Evolutionary conservation across 2,888 invertebrate genomes (phyloP).

Genomic region (Drosophila multiciliata): DNA sequence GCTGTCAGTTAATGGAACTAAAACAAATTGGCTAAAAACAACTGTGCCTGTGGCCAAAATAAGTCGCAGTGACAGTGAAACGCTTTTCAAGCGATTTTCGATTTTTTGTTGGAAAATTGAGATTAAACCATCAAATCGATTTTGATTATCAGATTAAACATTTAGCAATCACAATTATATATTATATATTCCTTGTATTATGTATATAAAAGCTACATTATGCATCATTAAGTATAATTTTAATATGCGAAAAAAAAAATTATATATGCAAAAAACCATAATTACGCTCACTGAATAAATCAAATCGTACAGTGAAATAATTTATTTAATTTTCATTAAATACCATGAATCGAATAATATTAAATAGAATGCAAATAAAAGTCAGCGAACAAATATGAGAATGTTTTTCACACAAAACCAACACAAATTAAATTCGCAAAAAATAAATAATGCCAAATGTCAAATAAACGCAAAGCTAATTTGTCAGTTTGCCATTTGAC

Average conservation of each 20-base stretch:
- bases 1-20: slow-evolving; percentile 47
- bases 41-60: slow-evolving; percentile 29
- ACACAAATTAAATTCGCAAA: slow-evolving; percentile 12
- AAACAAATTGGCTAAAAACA: slow-evolving; percentile 30
- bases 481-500: slow-evolving; percentile 62
- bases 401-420: slow-evolving; percentile 27
- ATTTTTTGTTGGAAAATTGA: slow-evolving; percentile 1
- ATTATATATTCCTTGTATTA: slow-evolving; percentile 19
- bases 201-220: slow-evolving; percentile 49
- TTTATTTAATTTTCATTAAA: slow-evolving; percentile 68
- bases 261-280: slow-evolving; percentile 27
- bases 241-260: slow-evolving; percentile 38
- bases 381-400: slow-evolving; percentile 19
- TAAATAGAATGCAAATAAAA: slow-evolving; percentile 28
- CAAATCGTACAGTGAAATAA: slow-evolving; percentile 59
- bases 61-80: slow-evolving; percentile 18
- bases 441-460: slow-evolving; percentile 42
- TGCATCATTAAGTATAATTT: slow-evolving; percentile 57
- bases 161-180: slow-evolving; percentile 23
- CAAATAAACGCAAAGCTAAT: slow-evolving; percentile 71
- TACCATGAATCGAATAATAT: slow-evolving; percentile 58
- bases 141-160: slow-evolving; percentile 32
- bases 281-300: slow-evolving; percentile 61
- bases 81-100: slow-evolving; percentile 14
- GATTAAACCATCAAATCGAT: not conserved